Evolutionary conservation across 1,140 invertebrate genomes (phyloP).

Genomic region (Oreohelix idahoensis): DNA sequence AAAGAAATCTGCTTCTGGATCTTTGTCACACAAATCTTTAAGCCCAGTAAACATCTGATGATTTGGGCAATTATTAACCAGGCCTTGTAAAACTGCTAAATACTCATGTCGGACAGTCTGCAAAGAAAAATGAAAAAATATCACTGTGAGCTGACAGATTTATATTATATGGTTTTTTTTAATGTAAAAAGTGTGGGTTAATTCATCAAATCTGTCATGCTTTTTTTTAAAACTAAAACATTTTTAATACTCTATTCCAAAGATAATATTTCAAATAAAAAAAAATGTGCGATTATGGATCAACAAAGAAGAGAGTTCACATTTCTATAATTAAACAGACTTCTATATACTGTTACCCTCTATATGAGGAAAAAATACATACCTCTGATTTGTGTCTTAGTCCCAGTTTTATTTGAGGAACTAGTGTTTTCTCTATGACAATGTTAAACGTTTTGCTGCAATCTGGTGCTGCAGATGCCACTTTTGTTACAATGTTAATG

Average conservation of each 20-base stretch:
- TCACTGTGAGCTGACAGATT: no score
- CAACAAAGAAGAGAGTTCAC: no score
- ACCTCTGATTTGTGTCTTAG: slow-evolving; percentile 75
- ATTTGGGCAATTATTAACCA: slow-evolving; percentile 79
- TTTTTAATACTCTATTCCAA: no score
- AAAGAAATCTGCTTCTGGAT: slow-evolving; percentile 93
- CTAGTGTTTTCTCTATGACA: slow-evolving; percentile 82
- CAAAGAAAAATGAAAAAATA: slow-evolving; percentile 29
- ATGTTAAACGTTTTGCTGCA: slow-evolving; percentile 16
- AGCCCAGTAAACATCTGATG: slow-evolving; percentile 80
- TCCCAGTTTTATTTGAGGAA: slow-evolving; percentile 80
- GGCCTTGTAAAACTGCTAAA: slow-evolving; percentile 82
- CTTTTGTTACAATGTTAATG: slow-evolving; percentile 77
- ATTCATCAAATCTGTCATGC: no score
- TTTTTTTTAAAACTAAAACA: no score
- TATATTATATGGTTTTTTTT: no score
- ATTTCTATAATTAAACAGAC: no score
- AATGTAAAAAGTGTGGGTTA: no score
- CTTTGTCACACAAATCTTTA: slow-evolving; percentile 79
- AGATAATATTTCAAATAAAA: no score
- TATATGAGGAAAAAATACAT: slow-evolving; percentile 26
- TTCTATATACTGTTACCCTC: no score
- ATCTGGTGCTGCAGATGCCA: slow-evolving; percentile 4
- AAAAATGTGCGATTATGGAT: no score
- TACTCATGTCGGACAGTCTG: slow-evolving; percentile 80